Evolutionary conservation across 2,888 invertebrate species (phyloP).

Genomic region (Aphidoletes aphidimyza): DNA sequence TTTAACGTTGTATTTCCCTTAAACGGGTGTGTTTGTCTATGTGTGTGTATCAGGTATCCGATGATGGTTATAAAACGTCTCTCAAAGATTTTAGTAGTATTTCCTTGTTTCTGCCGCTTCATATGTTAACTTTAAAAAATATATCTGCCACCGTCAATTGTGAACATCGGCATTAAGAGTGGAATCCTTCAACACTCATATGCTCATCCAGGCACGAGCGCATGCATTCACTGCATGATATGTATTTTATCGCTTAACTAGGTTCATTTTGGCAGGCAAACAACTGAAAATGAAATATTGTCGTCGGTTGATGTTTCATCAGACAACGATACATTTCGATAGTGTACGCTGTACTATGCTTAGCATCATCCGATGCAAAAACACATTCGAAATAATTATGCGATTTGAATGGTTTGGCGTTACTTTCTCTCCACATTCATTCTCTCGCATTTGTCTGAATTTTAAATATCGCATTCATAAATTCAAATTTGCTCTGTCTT

Average conservation of each 20-base stretch:
- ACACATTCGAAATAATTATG: constrained; percentile 40
- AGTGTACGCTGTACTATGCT: background rate
- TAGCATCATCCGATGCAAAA: background rate
- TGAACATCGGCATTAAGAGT: constrained; percentile 29
- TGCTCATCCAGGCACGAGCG: too few species aligned
- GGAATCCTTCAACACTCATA: too few species aligned
- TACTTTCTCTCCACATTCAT: background rate
- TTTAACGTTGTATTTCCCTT: background rate
- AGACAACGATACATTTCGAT: background rate
- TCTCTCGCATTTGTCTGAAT: background rate
- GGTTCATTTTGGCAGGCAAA: constrained; percentile 12
- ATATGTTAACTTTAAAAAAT: background rate
- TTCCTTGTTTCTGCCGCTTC: background rate
- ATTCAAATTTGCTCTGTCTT: background rate
- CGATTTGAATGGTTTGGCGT: background rate
- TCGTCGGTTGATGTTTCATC: constrained; percentile 9
- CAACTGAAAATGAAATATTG: constrained; percentile 42
- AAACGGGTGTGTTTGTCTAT: background rate
- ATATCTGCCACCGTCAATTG: background rate
- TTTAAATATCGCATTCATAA: constrained; percentile 45
- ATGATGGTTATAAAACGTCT: background rate
- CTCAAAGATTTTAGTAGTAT: constrained; percentile 5
- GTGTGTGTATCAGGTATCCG: background rate
- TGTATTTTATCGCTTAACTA: constrained; percentile 1
- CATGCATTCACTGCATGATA: background rate